phyloP scores from a whole-genome alignment of 2,113 vertebrate genomes.

The human (Homo sapiens) region GRCh38 chr14:76205001-76205500 shows the following conservation, averaged over 20 bases:
- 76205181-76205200: not conserved
- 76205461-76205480: not conserved
- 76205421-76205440: not conserved
- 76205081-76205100: not conserved
- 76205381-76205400: not conserved
- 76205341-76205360: not conserved
- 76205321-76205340: not conserved
- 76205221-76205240: not conserved
- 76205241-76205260: not conserved
- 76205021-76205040: not conserved
- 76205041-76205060: not conserved
- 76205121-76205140: not conserved
- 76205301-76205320: not conserved
- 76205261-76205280: not conserved
- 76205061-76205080: not conserved
- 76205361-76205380: not conserved
- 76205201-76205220: not conserved
- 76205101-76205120: not conserved
- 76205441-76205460: not conserved
- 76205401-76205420: slow-evolving; percentile 36
- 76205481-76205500: not conserved
- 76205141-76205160: not conserved
- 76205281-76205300: slow-evolving; percentile 24
- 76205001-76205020: not conserved
- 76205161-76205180: not conserved